A percentile compares a stretch with the other conserved stretches of the same genome.
These are phyloP conservation scores for Wiebesia pumilae DNA, from an alignment of 1,140 invertebrate species.

Conservation along the genomic window DNA sequence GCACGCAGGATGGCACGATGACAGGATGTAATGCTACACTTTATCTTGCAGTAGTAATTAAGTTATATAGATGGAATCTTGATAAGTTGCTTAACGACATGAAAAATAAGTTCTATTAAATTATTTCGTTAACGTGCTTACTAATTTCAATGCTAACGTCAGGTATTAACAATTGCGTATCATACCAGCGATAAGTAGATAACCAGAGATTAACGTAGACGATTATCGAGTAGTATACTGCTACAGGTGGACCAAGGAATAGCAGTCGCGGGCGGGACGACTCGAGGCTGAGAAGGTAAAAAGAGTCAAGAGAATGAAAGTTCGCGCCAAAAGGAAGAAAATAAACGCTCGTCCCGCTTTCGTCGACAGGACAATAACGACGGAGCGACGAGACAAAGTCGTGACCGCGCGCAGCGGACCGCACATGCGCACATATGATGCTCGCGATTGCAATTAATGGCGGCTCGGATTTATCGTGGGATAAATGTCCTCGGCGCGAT, in stretches of 20 bases:
- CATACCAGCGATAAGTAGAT: background rate
- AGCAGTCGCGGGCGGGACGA: background rate
- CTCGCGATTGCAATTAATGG: conserved; percentile 60
- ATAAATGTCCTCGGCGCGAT: conserved; percentile 61
- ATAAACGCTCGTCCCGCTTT: conserved; percentile 17
- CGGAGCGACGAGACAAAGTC: conserved; percentile 29
- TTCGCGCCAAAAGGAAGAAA: background rate
- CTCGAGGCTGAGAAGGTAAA: background rate
- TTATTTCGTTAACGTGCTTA: background rate
- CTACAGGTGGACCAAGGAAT: background rate
- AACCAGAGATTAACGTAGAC: background rate
- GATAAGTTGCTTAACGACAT: background rate
- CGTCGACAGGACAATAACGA: conserved; percentile 12
- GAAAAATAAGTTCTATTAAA: background rate
- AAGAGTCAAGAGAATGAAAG: background rate
- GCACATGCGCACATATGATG: conserved; percentile 34
- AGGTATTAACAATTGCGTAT: background rate
- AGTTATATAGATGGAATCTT: background rate
- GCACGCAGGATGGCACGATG: background rate
- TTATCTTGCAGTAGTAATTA: background rate
- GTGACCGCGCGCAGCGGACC: conserved; percentile 46
- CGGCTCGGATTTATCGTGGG: conserved; percentile 59
- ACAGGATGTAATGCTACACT: background rate
- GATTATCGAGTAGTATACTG: background rate
- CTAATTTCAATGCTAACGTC: background rate